Base-by-base conservation (phyloP, 2,888 invertebrate genomes). In the Frankliniella fusca region DNA sequence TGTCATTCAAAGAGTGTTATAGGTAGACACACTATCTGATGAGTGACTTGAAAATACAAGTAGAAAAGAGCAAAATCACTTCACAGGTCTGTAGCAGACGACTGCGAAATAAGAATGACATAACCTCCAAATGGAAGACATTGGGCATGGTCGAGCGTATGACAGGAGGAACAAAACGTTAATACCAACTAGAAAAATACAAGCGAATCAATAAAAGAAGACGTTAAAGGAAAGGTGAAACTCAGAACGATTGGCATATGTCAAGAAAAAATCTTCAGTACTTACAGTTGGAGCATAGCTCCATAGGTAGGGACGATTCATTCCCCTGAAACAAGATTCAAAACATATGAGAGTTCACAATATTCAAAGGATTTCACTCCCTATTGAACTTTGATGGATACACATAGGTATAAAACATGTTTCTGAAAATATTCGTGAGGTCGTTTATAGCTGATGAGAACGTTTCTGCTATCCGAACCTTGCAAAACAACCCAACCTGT, bases 201-300 rank as follows among this genome's bases (percentile, higher is more conserved):
- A 85, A 83, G 83, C 84, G 85, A 80, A 83, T 83, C 79, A 70
- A 80, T 81, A 83, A 80, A 54, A 79, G 65, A 61, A 8, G 54
- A 80, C 80, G 80, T 54, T 54, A 61, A 80, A 80, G 54, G 83
- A 54, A 82, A 76, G 48, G 81, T 81, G 70, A 61, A 83, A 83
- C 83, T 82, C 79, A 84, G 82, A 85, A 85, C 85, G 83, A 84
- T 54, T 82, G 65, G 83, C 20, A 49, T 48, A 82, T 49, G 50
- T 48, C 81, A 76, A 80, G 38, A 80, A 65, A 80, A 82, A 82
- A 48, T 81, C 87, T 23, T 50, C 15, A 65, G 28, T 89, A 94
- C 95, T 95, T 91, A 95, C 96, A 96, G 89, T 96, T 97, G 88
- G 97, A 96, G 93, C 97, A 97, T 87, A 97, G 93, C 92, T 97